Conservation (phyloP, 2,888 invertebrate species). For the Zaprionus bogoriensis region DNA sequence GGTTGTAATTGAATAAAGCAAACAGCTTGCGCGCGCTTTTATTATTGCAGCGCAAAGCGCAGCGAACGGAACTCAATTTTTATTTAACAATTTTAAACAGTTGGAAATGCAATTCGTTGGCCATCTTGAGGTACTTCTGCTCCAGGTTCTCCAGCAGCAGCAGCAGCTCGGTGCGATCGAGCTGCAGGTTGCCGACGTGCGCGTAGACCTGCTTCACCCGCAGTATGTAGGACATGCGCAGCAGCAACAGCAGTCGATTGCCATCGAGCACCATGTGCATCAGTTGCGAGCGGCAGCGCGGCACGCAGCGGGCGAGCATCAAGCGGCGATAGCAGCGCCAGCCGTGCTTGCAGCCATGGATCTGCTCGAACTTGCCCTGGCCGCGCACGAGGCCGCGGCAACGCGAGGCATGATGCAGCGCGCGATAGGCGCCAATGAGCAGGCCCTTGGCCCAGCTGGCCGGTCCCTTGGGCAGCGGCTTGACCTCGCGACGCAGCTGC, state of each 20-base stretch:
- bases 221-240: background rate
- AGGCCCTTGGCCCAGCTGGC: background rate
- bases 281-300: background rate
- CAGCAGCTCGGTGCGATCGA: background rate
- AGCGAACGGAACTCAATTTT: background rate
- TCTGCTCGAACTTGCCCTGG: slow-evolving; percentile 19
- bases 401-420: slow-evolving; percentile 23
- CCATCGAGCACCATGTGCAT: background rate
- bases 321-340: background rate
- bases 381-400: slow-evolving; percentile 1
- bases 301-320: background rate
- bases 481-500: background rate
- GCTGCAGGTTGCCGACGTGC: background rate
- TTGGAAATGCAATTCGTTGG: background rate
- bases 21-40: too few species aligned
- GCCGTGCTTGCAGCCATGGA: background rate
- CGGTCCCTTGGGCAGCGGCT: background rate
- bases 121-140: background rate
- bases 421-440: background rate
- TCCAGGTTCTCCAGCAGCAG: background rate
- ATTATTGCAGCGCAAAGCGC: background rate
- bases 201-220: background rate
- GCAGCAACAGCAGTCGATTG: background rate
- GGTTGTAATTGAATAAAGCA: slow-evolving; percentile 45
- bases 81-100: background rate